Evolutionary conservation across 1,140 invertebrate genomes (phyloP).

Genomic region (Mylabris phalerata): DNA sequence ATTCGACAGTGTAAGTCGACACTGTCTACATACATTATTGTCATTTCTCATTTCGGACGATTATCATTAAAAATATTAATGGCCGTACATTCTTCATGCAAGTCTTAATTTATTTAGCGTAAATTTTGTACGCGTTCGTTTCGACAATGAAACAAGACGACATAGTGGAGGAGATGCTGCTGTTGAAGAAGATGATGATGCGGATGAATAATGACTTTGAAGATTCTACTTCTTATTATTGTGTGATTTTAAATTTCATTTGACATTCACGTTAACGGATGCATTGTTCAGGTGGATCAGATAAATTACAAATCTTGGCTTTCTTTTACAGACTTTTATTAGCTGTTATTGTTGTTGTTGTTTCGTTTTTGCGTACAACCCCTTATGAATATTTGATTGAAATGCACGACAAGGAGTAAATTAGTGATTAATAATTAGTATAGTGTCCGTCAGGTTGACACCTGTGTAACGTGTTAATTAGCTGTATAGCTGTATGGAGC

Average conservation of each 20-base stretch:
- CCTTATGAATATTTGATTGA: slow-evolving; percentile 13
- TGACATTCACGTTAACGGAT: background rate
- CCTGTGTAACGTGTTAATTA: slow-evolving; percentile 24
- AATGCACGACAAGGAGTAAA: slow-evolving; percentile 12
- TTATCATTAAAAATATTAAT: slow-evolving; percentile 43
- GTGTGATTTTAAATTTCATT: slow-evolving; percentile 30
- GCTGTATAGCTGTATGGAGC: background rate
- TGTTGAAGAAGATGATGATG: background rate
- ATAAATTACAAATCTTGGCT: too few species aligned
- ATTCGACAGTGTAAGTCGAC: slow-evolving; percentile 21
- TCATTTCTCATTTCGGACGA: slow-evolving; percentile 39
- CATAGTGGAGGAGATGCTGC: too few species aligned
- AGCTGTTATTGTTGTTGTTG: too few species aligned
- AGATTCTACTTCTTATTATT: slow-evolving; percentile 20
- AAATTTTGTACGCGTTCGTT: slow-evolving; percentile 38
- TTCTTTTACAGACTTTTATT: too few species aligned
- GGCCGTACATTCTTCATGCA: slow-evolving; percentile 38
- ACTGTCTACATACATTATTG: slow-evolving; percentile 41
- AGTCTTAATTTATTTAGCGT: slow-evolving; percentile 39
- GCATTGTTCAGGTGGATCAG: background rate
- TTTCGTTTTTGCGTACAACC: slow-evolving; percentile 1
- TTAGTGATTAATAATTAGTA: slow-evolving; percentile 20
- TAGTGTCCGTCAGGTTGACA: slow-evolving; percentile 23
- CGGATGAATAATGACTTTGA: slow-evolving; percentile 28
- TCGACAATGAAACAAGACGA: background rate